A percentile compares a stretch with the other conserved stretches of the same genome.
phyloP scores from a whole-genome alignment of 2,113 vertebrate species.

The Syrmaticus mikado region DNA sequence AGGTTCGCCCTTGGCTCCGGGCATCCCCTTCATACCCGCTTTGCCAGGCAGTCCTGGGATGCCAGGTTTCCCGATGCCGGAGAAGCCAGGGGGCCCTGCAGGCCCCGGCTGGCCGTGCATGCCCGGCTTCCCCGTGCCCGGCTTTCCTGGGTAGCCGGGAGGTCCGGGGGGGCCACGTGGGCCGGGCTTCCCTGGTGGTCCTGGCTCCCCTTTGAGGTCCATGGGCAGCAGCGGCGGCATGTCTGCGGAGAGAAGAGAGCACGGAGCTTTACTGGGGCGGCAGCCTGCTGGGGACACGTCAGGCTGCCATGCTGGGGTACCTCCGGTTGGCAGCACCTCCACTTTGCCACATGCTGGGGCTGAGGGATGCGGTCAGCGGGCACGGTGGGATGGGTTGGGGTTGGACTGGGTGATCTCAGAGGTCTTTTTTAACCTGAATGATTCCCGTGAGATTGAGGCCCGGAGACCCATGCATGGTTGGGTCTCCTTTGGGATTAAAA shows the following conservation, averaged over 20 bases:
- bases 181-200: constrained; percentile 93
- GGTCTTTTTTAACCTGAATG: too few species aligned
- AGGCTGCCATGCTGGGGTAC: not conserved
- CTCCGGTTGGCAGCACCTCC: not conserved
- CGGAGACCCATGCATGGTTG: not conserved
- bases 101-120: constrained; percentile 91
- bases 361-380: too few species aligned
- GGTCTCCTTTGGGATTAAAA: constrained; percentile 1
- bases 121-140: constrained; percentile 92
- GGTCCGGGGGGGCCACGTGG: constrained; percentile 90
- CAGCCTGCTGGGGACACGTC: rapidly evolving
- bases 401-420: too few species aligned
- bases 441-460: not conserved
- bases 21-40: constrained; percentile 87
- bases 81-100: constrained; percentile 90
- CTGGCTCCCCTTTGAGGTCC: constrained; percentile 95
- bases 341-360: not conserved
- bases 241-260: constrained; percentile 82
- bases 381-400: too few species aligned
- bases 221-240: constrained; percentile 87
- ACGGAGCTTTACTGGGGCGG: not conserved
- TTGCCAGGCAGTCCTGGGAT: constrained; percentile 93
- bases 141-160: constrained; percentile 91
- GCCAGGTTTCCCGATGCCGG: constrained; percentile 93
- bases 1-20: constrained; percentile 83